Conservation (phyloP, 2,797 vertebrate species). For the Oceanodroma leucorhoa region DNA sequence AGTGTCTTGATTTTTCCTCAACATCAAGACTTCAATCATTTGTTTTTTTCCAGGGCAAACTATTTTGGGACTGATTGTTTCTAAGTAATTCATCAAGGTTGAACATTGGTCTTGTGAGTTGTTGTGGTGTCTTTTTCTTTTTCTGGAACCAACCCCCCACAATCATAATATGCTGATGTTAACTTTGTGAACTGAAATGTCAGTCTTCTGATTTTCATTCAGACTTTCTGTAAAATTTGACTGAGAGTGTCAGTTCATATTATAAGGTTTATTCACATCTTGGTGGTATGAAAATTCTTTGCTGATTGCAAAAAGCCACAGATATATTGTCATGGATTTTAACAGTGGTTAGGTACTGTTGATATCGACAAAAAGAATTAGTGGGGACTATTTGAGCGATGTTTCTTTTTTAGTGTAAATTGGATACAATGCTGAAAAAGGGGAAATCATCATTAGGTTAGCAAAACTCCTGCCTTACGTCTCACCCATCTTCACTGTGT, state of each 20-base stretch:
- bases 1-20: background rate
- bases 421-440: background rate
- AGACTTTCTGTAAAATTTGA: background rate
- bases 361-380: background rate
- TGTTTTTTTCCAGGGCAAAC: background rate
- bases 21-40: background rate
- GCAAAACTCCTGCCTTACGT: background rate
- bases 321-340: background rate
- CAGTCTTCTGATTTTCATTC: background rate
- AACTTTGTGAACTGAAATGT: background rate
- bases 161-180: background rate
- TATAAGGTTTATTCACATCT: background rate
- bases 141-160: background rate
- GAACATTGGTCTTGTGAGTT: background rate
- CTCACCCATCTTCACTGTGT: background rate
- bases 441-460: background rate
- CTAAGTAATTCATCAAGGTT: background rate
- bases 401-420: background rate
- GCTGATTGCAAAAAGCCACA: background rate
- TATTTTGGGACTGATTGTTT: background rate
- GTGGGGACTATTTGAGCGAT: background rate
- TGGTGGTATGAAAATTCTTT: background rate
- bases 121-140: background rate
- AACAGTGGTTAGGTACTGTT: background rate
- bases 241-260: background rate